Percentiles rank a stretch among this genome's conserved stretches.
phyloP scores from a whole-genome alignment of 2,113 vertebrate genomes.

The Dromas ardeola region DNA sequence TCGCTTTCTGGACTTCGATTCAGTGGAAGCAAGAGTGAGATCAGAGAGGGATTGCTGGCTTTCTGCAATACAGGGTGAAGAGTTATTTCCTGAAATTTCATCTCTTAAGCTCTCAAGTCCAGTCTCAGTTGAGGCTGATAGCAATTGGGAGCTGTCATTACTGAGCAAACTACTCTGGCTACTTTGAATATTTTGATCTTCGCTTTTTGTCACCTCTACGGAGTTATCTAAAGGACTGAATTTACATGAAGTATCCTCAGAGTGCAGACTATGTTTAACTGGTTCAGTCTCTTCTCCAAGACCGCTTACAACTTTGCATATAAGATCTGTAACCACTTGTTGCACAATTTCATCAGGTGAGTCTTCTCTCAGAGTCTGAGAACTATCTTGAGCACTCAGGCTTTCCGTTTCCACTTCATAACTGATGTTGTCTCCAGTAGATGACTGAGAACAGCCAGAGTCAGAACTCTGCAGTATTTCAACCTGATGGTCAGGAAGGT shows the following conservation, averaged over 20 bases:
- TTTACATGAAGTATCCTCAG: conserved; percentile 75
- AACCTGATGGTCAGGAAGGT: conserved; percentile 85
- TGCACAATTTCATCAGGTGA: conserved; percentile 85
- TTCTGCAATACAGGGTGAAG: conserved; percentile 90
- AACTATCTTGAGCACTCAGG: conserved; percentile 74
- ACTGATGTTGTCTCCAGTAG: conserved; percentile 88
- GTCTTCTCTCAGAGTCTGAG: conserved; percentile 70
- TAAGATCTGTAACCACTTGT: conserved; percentile 85
- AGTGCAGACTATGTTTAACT: conserved; percentile 74
- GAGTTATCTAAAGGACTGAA: conserved; percentile 33
- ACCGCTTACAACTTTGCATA: conserved; percentile 83
- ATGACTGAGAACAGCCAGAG: conserved; percentile 90
- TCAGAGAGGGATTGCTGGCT: conserved; percentile 80
- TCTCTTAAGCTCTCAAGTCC: conserved; percentile 79
- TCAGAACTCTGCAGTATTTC: conserved; percentile 90
- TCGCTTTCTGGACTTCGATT: conserved; percentile 83
- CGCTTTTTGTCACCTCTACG: conserved; percentile 34
- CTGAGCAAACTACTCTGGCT: conserved; percentile 62
- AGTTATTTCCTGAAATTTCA: conserved; percentile 91
- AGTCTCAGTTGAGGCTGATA: conserved; percentile 71
- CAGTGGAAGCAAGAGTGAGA: conserved; percentile 69
- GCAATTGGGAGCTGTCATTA: conserved; percentile 63
- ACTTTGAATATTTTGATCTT: conserved; percentile 60
- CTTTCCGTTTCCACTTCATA: conserved; percentile 86
- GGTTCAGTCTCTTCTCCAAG: conserved; percentile 76